These are phyloP conservation scores for Eupithecia vulgata DNA, from an alignment of 2,888 invertebrate species.

Conservation along the genomic window DNA sequence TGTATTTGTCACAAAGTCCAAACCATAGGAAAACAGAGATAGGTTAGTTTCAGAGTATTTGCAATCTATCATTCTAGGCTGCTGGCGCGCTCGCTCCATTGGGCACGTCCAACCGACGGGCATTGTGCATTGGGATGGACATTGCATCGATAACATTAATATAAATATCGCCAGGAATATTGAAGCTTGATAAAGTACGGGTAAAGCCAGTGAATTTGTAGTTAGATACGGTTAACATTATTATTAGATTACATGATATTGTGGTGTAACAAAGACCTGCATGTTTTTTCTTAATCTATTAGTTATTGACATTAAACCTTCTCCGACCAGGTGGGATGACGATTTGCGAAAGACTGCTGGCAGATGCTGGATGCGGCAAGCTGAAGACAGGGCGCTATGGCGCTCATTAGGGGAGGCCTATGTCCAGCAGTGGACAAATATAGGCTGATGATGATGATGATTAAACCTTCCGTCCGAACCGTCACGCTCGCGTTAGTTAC, in stretches of 20 bases:
- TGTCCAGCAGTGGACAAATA: too few species aligned
- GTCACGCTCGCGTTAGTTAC: not conserved
- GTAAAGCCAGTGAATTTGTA: not conserved
- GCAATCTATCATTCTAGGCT: slow-evolving; percentile 4
- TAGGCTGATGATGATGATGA: too few species aligned
- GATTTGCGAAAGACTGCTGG: too few species aligned
- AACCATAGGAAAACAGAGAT: not conserved
- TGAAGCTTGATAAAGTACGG: not conserved
- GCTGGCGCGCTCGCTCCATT: not conserved
- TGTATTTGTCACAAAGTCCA: not conserved
- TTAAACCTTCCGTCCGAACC: too few species aligned
- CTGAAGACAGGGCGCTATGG: too few species aligned
- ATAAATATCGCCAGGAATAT: not conserved
- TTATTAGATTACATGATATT: not conserved
- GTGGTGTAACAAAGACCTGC: not conserved
- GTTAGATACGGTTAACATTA: not conserved
- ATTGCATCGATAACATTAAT: slow-evolving; percentile 3
- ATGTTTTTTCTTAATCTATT: too few species aligned
- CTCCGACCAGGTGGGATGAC: too few species aligned
- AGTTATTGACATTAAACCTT: too few species aligned
- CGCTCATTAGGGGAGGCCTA: too few species aligned
- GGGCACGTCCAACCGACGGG: not conserved
- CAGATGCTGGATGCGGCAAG: too few species aligned
- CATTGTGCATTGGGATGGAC: slow-evolving; percentile 6
- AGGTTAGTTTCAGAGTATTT: not conserved